Evolutionary conservation across 2,888 invertebrate genomes (phyloP).

Genomic region (Sarcophaga carnaria): DNA sequence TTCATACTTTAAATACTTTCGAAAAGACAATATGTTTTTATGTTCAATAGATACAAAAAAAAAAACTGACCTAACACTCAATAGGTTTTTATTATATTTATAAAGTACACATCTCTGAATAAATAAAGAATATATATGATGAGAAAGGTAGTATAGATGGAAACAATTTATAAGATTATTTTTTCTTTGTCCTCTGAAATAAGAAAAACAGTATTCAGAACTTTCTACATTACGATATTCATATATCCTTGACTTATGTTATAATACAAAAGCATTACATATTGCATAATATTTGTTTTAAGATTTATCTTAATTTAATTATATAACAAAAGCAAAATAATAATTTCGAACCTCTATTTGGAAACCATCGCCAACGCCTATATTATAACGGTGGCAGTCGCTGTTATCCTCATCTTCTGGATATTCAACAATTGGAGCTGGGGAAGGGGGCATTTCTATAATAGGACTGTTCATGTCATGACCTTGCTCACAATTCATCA

Average conservation of each 20-base stretch:
- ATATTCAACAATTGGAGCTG: conserved; percentile 90
- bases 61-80: no score
- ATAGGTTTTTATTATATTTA: no score
- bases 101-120: no score
- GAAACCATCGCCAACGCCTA: conserved; percentile 80
- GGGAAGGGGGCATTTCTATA: conserved; percentile 85
- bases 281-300: conserved; percentile 69
- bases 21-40: no score
- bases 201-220: no score
- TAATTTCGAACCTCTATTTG: conserved; percentile 82
- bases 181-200: no score
- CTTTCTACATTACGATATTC: no score
- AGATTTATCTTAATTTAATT: conserved; percentile 59
- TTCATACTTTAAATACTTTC: no score
- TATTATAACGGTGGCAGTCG: conserved; percentile 74
- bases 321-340: conserved; percentile 69
- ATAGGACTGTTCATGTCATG: conserved; percentile 82
- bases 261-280: background rate
- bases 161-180: no score
- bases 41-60: no score
- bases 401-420: conserved; percentile 91
- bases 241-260: background rate
- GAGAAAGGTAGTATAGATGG: no score
- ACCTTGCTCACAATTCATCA: conserved; percentile 80
- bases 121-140: no score